Conservation (phyloP, 1,140 invertebrate genomes). For the Lasaia peninsularis region DNA sequence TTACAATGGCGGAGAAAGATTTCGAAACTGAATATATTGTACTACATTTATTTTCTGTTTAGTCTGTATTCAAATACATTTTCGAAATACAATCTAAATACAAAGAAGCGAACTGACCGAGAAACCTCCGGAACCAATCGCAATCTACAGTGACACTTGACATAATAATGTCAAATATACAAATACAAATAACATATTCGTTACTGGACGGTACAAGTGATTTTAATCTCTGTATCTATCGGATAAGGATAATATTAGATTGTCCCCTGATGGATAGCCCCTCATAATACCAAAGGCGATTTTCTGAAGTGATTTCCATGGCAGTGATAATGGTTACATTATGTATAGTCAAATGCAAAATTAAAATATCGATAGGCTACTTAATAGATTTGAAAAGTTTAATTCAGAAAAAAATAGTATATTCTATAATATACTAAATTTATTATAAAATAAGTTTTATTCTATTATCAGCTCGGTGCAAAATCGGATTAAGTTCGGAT, state of each 20-base stretch:
- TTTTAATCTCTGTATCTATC: not conserved
- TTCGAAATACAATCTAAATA: slow-evolving; percentile 8
- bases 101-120: not conserved
- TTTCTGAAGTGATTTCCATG: slow-evolving; percentile 7
- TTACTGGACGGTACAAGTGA: not conserved
- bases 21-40: slow-evolving; percentile 1
- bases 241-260: not conserved
- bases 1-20: not conserved
- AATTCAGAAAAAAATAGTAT: too few relatives aligned
- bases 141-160: not conserved
- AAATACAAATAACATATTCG: slow-evolving; percentile 3
- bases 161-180: slow-evolving; percentile 9
- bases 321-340: not conserved
- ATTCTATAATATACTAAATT: too few relatives aligned
- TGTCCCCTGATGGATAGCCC: not conserved
- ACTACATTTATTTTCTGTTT: slow-evolving; percentile 5
- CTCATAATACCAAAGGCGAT: not conserved
- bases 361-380: too few relatives aligned
- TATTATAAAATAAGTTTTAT: too few relatives aligned
- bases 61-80: slow-evolving; percentile 4
- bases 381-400: too few relatives aligned
- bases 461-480: too few relatives aligned
- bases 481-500: too few relatives aligned
- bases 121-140: not conserved
- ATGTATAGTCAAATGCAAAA: not conserved